Base-by-base conservation (phyloP, 2,797 vertebrate genomes). In the Taenioides sp. region DNA sequence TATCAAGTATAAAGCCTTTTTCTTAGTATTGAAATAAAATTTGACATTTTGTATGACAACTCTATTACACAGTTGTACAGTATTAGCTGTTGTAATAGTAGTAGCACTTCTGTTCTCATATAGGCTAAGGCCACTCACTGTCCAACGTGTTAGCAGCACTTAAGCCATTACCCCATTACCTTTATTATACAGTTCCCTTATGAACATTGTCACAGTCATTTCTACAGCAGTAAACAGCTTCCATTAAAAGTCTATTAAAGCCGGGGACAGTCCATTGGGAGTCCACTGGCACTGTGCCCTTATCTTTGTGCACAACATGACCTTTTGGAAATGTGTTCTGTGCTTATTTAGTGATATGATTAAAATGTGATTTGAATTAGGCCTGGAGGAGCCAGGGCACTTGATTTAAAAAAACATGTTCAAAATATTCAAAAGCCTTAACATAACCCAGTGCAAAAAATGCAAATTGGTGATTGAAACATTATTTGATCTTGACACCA, bases 281-380 rank as follows among this genome's bases (percentile, higher is more conserved):
- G 76, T 76, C 34, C 61, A n/a, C 37, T 7, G 68, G 70, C 14
- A 62, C 70, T 7, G 1, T 69, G 59, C 20, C 63, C 59, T 72
- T 69, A 70, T 69, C 65, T 49, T 71, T 27, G 70, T 69, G 64
- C 27, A 22, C 70, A 66, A 20, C 43, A 54, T 71, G 31, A 81
- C 68, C 67, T 79, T 81, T 76, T 72, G 47, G 17, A 74, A 68
- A 72, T 65, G 72, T 27, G 61, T 72, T 70, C 28, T 40, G 9
- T 37, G 67, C 62, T 55, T 71, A 70, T 34, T 64, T 68, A 64
- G 71, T 71, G 66, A 68, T 75, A 49, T 72, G 31, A 74, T 77
- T 70, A 59, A 75, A 55, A 57, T 67, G 69, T 1, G 4, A 69
- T 69, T 58, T 70, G 47, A 20, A 37, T 64, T n/a, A 66, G 22